phyloP scores from a whole-genome alignment of 2,888 invertebrate genomes.

The Cataglyphis livida region DNA sequence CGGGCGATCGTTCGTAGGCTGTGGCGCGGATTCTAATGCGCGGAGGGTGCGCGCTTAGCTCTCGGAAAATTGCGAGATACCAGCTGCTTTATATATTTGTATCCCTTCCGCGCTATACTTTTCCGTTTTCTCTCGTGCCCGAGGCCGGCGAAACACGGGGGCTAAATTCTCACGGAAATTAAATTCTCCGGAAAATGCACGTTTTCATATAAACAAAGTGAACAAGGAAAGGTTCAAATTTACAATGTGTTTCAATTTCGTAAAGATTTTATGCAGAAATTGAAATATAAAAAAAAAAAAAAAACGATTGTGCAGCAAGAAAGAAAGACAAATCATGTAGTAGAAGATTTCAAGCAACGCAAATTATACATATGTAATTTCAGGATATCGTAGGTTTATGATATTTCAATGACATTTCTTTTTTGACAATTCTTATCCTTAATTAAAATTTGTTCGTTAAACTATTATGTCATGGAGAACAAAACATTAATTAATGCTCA shows the following conservation, averaged over 20 bases:
- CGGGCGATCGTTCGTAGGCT: slow-evolving; percentile 60
- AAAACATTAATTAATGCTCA: slow-evolving; percentile 5
- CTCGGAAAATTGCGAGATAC: slow-evolving; percentile 58
- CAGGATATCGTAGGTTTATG: background rate
- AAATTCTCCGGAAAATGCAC: slow-evolving; percentile 61
- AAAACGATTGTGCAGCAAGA: background rate
- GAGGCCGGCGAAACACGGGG: slow-evolving; percentile 14
- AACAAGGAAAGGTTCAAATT: background rate
- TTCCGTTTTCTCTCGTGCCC: slow-evolving; percentile 19
- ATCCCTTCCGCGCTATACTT: slow-evolving; percentile 58
- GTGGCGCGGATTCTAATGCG: slow-evolving; percentile 45
- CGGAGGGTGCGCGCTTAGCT: slow-evolving; percentile 49
- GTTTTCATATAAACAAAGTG: slow-evolving; percentile 27
- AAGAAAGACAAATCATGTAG: background rate
- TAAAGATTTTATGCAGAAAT: background rate
- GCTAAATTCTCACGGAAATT: slow-evolving; percentile 55
- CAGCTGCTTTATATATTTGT: slow-evolving; percentile 53
- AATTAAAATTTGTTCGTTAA: background rate
- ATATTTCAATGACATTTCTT: background rate
- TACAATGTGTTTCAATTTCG: slow-evolving; percentile 47
- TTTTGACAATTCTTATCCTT: background rate
- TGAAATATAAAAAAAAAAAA: slow-evolving; percentile 33
- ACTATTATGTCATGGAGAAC: background rate
- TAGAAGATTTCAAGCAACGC: background rate
- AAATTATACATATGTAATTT: background rate